phyloP scores from a whole-genome alignment of 2,888 invertebrate genomes.

The Pocota personata region DNA sequence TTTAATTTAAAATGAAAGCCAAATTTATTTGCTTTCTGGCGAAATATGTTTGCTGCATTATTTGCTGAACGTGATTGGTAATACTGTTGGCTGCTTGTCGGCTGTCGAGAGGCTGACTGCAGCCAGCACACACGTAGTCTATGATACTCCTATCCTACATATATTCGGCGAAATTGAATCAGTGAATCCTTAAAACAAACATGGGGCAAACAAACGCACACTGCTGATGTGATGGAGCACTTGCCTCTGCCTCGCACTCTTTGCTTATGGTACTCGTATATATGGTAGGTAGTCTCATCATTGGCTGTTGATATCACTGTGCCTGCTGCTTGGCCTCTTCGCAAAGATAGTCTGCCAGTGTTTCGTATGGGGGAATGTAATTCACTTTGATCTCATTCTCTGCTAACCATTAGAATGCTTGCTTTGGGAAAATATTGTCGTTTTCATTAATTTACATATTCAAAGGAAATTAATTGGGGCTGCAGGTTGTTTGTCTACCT shows the following conservation, averaged over 20 bases:
- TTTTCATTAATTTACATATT: conserved; percentile 74
- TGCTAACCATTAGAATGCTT: conserved; percentile 72
- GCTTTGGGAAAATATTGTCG: conserved; percentile 74
- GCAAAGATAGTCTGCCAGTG: conserved; percentile 54
- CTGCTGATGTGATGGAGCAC: conserved; percentile 67
- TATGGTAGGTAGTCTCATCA: conserved; percentile 20
- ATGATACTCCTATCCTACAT: conserved; percentile 49
- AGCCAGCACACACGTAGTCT: conserved; percentile 64
- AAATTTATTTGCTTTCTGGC: conserved; percentile 74
- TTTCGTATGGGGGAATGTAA: conserved; percentile 55
- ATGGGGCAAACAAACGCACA: conserved; percentile 62
- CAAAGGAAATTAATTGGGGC: conserved; percentile 74
- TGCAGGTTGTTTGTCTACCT: conserved; percentile 72
- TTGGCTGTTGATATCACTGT: conserved; percentile 57
- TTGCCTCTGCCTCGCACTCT: conserved; percentile 11
- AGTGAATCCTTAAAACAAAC: conserved; percentile 74
- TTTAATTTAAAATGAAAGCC: conserved; percentile 74
- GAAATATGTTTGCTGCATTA: conserved; percentile 74
- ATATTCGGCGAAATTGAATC: conserved; percentile 73
- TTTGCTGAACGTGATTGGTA: conserved; percentile 73
- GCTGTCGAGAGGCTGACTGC: conserved; percentile 69
- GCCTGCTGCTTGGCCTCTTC: conserved; percentile 42
- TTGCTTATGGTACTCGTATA: conserved; percentile 6
- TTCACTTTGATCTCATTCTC: conserved; percentile 73
- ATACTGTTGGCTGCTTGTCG: conserved; percentile 72